These are phyloP conservation scores for Polypedilum vanderplanki DNA, from an alignment of 1,140 invertebrate genomes.

Conservation along the genomic window DNA sequence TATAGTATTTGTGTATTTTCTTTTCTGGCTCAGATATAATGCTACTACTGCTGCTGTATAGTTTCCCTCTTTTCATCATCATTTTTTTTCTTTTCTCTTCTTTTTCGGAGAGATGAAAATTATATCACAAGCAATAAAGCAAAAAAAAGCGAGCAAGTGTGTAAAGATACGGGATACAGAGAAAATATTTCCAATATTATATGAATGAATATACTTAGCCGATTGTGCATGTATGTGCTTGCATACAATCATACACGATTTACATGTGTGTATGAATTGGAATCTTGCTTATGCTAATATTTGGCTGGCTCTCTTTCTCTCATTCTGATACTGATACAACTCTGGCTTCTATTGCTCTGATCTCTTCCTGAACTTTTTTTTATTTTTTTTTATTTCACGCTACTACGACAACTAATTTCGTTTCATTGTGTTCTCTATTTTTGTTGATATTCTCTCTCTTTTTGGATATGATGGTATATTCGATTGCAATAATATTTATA, in stretches of 20 bases:
- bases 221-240: neutral
- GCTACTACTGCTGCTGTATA: constrained; percentile 24
- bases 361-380: too few relatives aligned
- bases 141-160: neutral
- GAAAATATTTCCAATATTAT: constrained; percentile 11
- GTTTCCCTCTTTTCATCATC: constrained; percentile 25
- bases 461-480: constrained; percentile 13
- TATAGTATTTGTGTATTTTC: constrained; percentile 23
- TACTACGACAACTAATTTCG: neutral
- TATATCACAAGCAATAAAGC: neutral
- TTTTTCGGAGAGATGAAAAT: constrained; percentile 2
- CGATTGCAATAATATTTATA: neutral
- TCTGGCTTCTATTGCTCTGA: too few relatives aligned
- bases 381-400: too few relatives aligned
- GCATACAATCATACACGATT: neutral
- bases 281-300: neutral
- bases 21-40: constrained; percentile 6
- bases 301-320: neutral
- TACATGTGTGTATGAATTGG: neutral
- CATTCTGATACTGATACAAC: too few relatives aligned
- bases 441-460: neutral
- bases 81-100: constrained; percentile 4
- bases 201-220: neutral
- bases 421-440: neutral
- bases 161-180: constrained; percentile 7